Evolutionary conservation across 2,888 invertebrate species (phyloP).

Genomic region (Hyppa rectilinea): DNA sequence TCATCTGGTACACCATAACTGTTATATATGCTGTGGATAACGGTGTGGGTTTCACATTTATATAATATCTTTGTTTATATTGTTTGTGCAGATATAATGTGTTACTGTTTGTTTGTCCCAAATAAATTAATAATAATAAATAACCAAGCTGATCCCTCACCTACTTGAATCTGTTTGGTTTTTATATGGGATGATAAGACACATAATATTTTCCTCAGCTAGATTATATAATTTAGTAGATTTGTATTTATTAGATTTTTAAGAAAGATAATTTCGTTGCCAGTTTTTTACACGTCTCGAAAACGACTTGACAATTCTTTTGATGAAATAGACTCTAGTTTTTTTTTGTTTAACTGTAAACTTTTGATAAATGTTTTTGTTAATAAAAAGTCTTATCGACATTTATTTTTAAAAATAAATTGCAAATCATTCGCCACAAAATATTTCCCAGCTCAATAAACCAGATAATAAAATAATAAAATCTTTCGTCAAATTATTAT

Average conservation of each 20-base stretch:
- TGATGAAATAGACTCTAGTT: neutral
- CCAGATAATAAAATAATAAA: slow-evolving; percentile 13
- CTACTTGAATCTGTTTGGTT: neutral
- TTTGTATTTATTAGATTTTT: neutral
- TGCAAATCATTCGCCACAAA: slow-evolving; percentile 2
- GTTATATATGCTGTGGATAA: too few relatives aligned
- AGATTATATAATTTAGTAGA: too few relatives aligned
- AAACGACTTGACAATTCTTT: neutral
- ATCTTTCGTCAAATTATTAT: slow-evolving; percentile 23
- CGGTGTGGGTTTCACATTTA: too few relatives aligned
- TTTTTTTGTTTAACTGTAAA: too few relatives aligned
- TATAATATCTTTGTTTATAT: too few relatives aligned
- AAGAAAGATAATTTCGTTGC: rapidly evolving
- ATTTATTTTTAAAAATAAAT: slow-evolving; percentile 7
- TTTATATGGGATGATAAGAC: neutral
- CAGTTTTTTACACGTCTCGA: neutral
- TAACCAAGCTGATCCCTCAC: too few relatives aligned
- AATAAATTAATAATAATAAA: too few relatives aligned
- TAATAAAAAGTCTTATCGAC: neutral
- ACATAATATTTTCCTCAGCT: too few relatives aligned
- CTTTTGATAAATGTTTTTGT: too few relatives aligned
- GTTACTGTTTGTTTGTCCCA: too few relatives aligned
- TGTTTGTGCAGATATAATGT: too few relatives aligned
- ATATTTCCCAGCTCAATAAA: slow-evolving; percentile 9
- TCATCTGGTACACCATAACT: too few relatives aligned